These are phyloP conservation scores for Hypothenemus hampei DNA, from an alignment of 1,140 invertebrate species.

Conservation along the genomic window DNA sequence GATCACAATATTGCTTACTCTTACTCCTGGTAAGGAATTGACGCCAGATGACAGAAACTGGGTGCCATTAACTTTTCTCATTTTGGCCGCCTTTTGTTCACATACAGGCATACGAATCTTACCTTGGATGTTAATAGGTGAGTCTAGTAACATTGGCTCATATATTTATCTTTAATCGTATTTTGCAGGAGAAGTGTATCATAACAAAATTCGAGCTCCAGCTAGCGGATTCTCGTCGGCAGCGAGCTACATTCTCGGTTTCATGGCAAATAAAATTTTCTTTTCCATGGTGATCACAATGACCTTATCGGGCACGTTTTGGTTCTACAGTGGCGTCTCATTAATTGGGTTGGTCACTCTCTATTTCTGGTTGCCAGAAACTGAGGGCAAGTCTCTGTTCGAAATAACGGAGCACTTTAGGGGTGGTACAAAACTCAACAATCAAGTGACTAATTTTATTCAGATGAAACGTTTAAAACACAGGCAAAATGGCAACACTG, in stretches of 20 bases:
- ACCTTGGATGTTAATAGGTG: constrained; percentile 68
- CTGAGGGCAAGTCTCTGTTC: constrained; percentile 72
- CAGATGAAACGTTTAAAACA: constrained; percentile 1
- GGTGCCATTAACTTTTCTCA: constrained; percentile 62
- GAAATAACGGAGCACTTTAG: constrained; percentile 70
- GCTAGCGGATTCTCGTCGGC: constrained; percentile 66
- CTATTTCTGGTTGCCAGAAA: constrained; percentile 66
- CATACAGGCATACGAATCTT: constrained; percentile 65
- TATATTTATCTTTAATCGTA: not conserved
- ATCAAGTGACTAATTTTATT: constrained; percentile 30
- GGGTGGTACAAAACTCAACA: constrained; percentile 49
- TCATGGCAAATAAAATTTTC: constrained; percentile 67
- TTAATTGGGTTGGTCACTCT: constrained; percentile 57
- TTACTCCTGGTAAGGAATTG: not conserved
- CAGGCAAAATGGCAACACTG: too few species aligned
- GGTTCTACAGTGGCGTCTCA: constrained; percentile 57
- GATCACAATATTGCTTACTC: constrained; percentile 40
- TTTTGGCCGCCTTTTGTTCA: constrained; percentile 61
- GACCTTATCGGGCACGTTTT: constrained; percentile 62
- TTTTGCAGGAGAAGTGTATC: constrained; percentile 56
- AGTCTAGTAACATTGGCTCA: not conserved
- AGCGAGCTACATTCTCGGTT: constrained; percentile 65
- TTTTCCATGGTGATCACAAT: constrained; percentile 57
- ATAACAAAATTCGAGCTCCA: constrained; percentile 58
- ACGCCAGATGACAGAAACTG: constrained; percentile 49